Evolutionary conservation across 1,140 invertebrate species (phyloP).

Genomic region (Sesamia nonagrioides): DNA sequence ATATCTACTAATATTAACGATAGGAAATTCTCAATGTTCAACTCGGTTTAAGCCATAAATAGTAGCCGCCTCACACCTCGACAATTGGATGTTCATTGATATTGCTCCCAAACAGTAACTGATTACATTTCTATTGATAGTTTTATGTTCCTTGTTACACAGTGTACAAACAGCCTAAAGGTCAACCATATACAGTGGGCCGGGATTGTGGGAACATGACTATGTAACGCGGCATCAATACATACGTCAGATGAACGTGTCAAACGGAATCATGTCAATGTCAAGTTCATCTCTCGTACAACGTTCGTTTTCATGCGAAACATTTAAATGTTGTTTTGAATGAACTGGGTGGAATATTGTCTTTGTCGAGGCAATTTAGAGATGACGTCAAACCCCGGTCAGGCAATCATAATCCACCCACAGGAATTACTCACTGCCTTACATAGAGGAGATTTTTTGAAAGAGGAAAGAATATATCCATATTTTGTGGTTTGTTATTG

Average conservation of each 20-base stretch:
- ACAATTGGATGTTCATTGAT: slow-evolving; percentile 42
- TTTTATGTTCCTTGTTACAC: slow-evolving; percentile 34
- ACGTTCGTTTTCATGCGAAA: slow-evolving; percentile 33
- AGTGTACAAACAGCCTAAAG: slow-evolving; percentile 51
- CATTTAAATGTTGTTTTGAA: slow-evolving; percentile 23
- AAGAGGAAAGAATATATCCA: not conserved
- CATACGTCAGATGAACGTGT: slow-evolving; percentile 47
- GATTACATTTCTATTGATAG: slow-evolving; percentile 42
- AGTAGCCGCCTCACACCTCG: slow-evolving; percentile 14
- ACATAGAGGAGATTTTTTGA: slow-evolving; percentile 1
- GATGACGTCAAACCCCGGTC: slow-evolving; percentile 42
- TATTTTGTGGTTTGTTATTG: not conserved
- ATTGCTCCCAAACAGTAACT: slow-evolving; percentile 34
- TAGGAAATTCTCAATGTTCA: slow-evolving; percentile 14
- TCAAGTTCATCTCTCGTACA: slow-evolving; percentile 51
- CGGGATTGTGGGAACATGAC: slow-evolving; percentile 34
- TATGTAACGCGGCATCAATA: slow-evolving; percentile 49
- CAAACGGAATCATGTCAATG: slow-evolving; percentile 52
- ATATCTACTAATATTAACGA: not conserved
- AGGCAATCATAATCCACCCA: slow-evolving; percentile 7
- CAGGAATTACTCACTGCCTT: slow-evolving; percentile 30
- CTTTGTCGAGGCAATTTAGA: slow-evolving; percentile 10
- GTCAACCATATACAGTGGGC: slow-evolving; percentile 68
- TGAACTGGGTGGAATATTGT: not conserved
- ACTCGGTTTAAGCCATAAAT: not conserved